phyloP scores from a whole-genome alignment of 2,113 vertebrate species.

The Ameiurus melas region DNA sequence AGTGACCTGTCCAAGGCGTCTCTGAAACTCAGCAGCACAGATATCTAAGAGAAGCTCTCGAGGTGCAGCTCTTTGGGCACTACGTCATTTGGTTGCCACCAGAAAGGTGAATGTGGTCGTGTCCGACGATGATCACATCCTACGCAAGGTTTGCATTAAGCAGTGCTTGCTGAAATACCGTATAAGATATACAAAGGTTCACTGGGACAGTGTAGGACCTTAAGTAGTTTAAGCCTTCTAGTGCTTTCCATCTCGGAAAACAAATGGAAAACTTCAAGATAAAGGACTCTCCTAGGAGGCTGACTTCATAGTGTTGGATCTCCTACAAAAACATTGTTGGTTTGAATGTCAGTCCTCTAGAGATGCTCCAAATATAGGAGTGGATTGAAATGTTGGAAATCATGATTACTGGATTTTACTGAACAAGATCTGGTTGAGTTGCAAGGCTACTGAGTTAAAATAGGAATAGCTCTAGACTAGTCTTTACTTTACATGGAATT shows the following conservation, averaged over 20 bases:
- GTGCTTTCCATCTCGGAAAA: background rate
- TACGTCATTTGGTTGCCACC: background rate
- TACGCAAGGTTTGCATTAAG: background rate
- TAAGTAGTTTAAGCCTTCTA: background rate
- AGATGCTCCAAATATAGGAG: background rate
- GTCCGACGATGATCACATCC: too few relatives aligned
- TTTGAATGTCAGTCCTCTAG: background rate
- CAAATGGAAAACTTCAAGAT: background rate
- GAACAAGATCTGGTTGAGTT: background rate
- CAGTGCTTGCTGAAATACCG: background rate
- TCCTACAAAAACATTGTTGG: background rate
- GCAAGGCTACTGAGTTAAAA: background rate
- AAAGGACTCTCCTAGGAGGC: background rate
- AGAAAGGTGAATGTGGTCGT: background rate
- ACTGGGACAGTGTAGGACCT: background rate
- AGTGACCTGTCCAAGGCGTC: slow-evolving; percentile 87
- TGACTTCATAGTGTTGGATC: background rate
- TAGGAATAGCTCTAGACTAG: background rate
- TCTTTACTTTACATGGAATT: background rate
- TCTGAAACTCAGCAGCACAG: slow-evolving; percentile 76
- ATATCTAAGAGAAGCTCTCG: slow-evolving; percentile 17
- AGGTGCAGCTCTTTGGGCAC: background rate
- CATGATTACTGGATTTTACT: background rate
- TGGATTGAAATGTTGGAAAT: background rate
- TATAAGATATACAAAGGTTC: background rate